Percentiles rank a stretch among this genome's conserved stretches.
These are phyloP conservation scores for Darevskia mixta DNA, from an alignment of 2,797 vertebrate species.

Conservation along the genomic window DNA sequence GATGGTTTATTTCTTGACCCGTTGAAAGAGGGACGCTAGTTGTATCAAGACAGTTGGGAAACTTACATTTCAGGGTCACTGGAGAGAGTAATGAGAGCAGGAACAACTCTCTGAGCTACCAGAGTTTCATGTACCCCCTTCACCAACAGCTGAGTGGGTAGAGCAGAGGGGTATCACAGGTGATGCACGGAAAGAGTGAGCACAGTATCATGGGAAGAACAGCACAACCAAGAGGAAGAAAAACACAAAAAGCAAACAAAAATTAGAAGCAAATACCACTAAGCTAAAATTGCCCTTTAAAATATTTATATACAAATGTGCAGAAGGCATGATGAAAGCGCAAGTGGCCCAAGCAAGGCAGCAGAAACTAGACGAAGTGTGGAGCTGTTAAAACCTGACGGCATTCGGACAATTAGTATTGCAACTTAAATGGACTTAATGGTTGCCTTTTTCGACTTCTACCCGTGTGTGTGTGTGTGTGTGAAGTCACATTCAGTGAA, in stretches of 20 bases:
- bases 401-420: slow-evolving; percentile 1
- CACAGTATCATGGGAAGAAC: slow-evolving; percentile 85
- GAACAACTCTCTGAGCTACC: slow-evolving; percentile 99
- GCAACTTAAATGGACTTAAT: not conserved
- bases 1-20: slow-evolving; percentile 83
- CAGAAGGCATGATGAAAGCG: slow-evolving; percentile 72
- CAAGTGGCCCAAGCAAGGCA: slow-evolving; percentile 60
- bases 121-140: slow-evolving; percentile 99
- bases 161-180: slow-evolving; percentile 93
- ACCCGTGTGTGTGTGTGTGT: not conserved
- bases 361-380: slow-evolving; percentile 42
- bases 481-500: not conserved
- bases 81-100: slow-evolving; percentile 99
- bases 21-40: slow-evolving; percentile 79
- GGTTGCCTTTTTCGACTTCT: not conserved
- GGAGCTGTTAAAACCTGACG: not conserved
- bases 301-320: slow-evolving; percentile 56
- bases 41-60: slow-evolving; percentile 82
- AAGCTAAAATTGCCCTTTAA: slow-evolving; percentile 77
- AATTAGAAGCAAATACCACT: slow-evolving; percentile 87
- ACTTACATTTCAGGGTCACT: slow-evolving; percentile 99
- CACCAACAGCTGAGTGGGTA: slow-evolving; percentile 99
- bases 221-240: slow-evolving; percentile 83
- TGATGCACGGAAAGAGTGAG: slow-evolving; percentile 92
- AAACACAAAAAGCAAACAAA: slow-evolving; percentile 91